Percentiles rank a stretch among this genome's conserved stretches.
Evolutionary conservation across 2,888 invertebrate genomes (phyloP).

Genomic region (Pediacus dermestoides): DNA sequence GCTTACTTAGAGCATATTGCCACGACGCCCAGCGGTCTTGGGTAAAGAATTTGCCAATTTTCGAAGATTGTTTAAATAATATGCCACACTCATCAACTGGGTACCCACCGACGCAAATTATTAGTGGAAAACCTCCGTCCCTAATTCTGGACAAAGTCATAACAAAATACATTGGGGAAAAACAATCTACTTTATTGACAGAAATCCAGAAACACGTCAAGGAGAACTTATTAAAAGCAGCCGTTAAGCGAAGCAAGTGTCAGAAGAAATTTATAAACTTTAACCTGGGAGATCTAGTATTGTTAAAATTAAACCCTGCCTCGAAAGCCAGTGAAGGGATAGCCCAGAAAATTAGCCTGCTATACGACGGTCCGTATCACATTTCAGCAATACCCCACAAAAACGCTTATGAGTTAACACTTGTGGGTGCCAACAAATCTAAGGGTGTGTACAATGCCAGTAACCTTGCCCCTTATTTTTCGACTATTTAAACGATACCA

Average conservation of each 20-base stretch:
- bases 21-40: conserved; percentile 3
- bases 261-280: not conserved
- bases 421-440: not conserved
- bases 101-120: not conserved
- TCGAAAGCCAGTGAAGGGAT: conserved; percentile 2
- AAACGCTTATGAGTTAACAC: not conserved
- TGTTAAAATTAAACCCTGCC: not conserved
- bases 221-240: not conserved
- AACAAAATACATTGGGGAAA: not conserved
- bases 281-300: not conserved
- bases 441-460: not conserved
- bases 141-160: not conserved
- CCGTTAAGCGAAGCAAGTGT: not conserved
- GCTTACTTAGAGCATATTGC: conserved; percentile 9
- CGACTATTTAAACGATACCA: too few relatives aligned
- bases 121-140: not conserved
- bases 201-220: not conserved
- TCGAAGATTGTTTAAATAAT: conserved; percentile 3
- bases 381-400: not conserved
- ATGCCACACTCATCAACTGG: conserved; percentile 1
- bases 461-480: not conserved
- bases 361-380: conserved; percentile 2
- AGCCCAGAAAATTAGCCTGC: not conserved
- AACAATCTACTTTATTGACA: not conserved
- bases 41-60: not conserved